A percentile compares a stretch with the other conserved stretches of the same genome.
Conservation (phyloP, 2,797 vertebrate species). For the Ptychadena robeensis region DNA sequence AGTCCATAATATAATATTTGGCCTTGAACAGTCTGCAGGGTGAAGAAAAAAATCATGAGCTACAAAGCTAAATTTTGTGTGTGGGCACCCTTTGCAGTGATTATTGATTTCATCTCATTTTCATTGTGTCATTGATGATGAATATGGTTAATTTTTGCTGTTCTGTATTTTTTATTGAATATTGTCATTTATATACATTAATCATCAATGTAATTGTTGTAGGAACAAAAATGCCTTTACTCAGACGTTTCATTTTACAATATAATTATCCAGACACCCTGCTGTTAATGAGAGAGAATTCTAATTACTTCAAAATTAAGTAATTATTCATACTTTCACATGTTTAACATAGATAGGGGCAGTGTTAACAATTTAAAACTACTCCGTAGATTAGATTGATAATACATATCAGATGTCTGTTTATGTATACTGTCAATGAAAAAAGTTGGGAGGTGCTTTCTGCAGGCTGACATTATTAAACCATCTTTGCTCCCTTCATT, state of each 20-base stretch:
- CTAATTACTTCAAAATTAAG: conserved; percentile 79
- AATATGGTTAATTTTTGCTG: conserved; percentile 76
- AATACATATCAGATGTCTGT: neutral
- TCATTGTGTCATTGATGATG: conserved; percentile 71
- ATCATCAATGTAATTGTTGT: conserved; percentile 75
- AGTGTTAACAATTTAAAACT: conserved; percentile 53
- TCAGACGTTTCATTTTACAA: conserved; percentile 75
- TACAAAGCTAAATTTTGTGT: conserved; percentile 20
- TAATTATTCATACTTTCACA: conserved; percentile 73
- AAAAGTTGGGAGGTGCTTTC: neutral
- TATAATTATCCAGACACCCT: conserved; percentile 76
- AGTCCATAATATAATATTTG: conserved; percentile 14
- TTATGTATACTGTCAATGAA: neutral
- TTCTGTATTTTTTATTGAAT: conserved; percentile 75
- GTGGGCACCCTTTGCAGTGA: conserved; percentile 61
- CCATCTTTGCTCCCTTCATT: no score
- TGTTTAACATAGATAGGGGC: conserved; percentile 68
- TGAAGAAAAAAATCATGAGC: neutral
- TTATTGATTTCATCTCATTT: conserved; percentile 69
- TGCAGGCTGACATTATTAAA: no score
- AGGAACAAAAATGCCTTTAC: conserved; percentile 73
- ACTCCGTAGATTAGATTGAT: neutral
- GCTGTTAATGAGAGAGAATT: conserved; percentile 74
- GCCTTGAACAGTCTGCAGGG: conserved; percentile 42
- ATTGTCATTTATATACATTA: conserved; percentile 74